A percentile compares a stretch with the other conserved stretches of the same genome.
Conservation (phyloP, 1,140 invertebrate genomes). For the Marisa cornuarietis region DNA sequence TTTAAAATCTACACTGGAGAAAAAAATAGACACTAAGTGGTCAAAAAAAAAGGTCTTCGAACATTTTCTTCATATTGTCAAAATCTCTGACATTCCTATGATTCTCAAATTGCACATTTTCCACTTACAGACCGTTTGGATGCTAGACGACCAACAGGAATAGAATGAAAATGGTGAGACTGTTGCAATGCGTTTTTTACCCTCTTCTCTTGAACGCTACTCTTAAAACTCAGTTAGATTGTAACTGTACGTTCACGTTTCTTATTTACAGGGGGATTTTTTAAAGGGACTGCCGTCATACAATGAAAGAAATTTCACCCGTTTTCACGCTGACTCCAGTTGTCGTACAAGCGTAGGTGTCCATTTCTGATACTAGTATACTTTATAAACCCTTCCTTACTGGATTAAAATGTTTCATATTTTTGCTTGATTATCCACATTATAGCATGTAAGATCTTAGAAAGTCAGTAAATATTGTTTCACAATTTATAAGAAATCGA, state of each 20-base stretch:
- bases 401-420: no score
- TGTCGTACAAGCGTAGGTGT: constrained; percentile 77
- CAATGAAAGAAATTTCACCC: constrained; percentile 89
- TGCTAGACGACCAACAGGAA: neutral
- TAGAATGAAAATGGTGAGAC: neutral
- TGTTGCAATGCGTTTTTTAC: neutral
- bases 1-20: no score
- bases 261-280: constrained; percentile 76
- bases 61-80: neutral
- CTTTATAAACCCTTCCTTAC: neutral
- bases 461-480: no score
- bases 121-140: neutral
- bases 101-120: neutral
- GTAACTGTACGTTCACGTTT: neutral
- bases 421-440: no score
- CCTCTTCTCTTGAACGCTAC: neutral
- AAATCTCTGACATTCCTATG: neutral
- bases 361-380: neutral
- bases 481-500: neutral
- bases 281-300: constrained; percentile 89
- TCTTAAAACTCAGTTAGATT: neutral
- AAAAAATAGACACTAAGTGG: no score
- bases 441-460: no score
- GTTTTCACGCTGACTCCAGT: constrained; percentile 86
- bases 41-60: no score